Base-by-base conservation (phyloP, 2,113 vertebrate genomes). In the Cercocebus atys region DNA sequence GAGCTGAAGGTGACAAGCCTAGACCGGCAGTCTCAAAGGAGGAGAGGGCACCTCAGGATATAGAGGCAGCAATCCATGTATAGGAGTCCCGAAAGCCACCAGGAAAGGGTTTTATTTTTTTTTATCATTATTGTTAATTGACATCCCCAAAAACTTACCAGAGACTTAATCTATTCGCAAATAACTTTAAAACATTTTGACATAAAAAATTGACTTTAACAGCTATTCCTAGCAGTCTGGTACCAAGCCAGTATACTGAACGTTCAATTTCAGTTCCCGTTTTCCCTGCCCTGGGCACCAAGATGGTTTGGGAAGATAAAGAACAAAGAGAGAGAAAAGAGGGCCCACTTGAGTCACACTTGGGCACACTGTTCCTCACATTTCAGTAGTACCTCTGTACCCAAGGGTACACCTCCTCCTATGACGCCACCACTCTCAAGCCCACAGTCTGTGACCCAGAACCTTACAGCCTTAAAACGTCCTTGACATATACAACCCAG, bases 141-240 rank as follows among this genome's bases (percentile, higher is more conserved):
- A 91, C 76, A 70, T 38, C 50, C 50, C 59, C 85, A 20, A 76
- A 96, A 85, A 88, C 22, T 64, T 94, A 64, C 45, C 30, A 97
- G 50, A 94, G 73, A 94, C 17, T 93, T 94, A 95, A 43, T 79
- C 68, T 96, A 93, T 79, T 47, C 80, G 93, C 32, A 80, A 87
- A 75, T 96, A 96, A 92, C 32, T 93, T 61, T 79, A 97, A 81
- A 92, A 92, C 50, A 79, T 82, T 68, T 75, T 94, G 73, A 90
- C 81, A 88, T 47, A 92, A 72, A 94, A 88, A 68, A 78, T 86
- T 90, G 47, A 84, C 64, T 75, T 88, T 78, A 78, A 91, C 57
- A 52, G 66, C 38, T 94, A 95, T 96, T 90, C 27, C 18, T 66
- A 66, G 76, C 20, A 92, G 80, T 45, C 40, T 96, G 18, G 7